phyloP scores from a whole-genome alignment of 2,888 invertebrate species.

The Imbricaverruca yamaguchii region DNA sequence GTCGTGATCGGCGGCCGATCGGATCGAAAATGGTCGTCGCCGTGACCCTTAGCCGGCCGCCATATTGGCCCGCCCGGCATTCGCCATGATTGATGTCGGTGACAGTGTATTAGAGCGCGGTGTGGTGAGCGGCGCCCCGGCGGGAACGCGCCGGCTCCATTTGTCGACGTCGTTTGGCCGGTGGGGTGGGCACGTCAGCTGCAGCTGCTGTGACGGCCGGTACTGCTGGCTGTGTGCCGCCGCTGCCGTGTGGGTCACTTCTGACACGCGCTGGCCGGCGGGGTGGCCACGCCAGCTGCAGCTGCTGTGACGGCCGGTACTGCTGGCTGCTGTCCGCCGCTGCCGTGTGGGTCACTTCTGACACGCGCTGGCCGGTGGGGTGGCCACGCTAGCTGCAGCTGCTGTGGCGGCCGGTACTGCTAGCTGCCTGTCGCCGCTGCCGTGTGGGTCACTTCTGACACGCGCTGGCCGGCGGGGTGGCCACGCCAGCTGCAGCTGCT shows the following conservation, averaged over 20 bases:
- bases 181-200: too few species aligned
- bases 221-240: not conserved
- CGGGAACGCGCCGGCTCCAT: not conserved
- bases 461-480: too few species aligned
- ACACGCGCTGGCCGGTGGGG: too few species aligned
- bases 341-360: not conserved
- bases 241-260: not conserved
- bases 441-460: not conserved
- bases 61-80: not conserved
- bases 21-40: too few species aligned
- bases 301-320: too few species aligned
- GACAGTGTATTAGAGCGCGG: not conserved
- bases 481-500: too few species aligned
- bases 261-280: too few species aligned
- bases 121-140: not conserved
- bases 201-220: too few species aligned
- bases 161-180: not conserved
- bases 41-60: not conserved
- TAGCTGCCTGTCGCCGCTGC: not conserved
- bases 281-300: too few species aligned
- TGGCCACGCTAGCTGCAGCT: too few species aligned
- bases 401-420: too few species aligned
- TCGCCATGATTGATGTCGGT: not conserved
- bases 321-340: not conserved
- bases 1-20: too few species aligned